These are phyloP conservation scores for Aphelenchoides fujianensis DNA, from an alignment of 1,140 invertebrate genomes.

Conservation along the genomic window DNA sequence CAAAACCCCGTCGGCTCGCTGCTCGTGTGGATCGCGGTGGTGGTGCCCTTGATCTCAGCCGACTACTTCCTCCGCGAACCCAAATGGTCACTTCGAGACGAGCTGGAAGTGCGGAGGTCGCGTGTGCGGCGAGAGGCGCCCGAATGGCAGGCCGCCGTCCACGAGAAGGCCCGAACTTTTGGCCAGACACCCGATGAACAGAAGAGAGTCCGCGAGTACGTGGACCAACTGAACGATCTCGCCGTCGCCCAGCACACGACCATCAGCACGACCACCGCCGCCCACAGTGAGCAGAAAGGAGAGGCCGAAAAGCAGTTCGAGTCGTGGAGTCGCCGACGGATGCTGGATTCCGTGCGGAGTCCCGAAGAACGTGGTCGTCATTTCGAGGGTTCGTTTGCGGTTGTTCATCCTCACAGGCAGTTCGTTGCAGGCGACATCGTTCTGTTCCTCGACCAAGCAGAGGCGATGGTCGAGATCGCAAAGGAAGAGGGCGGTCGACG, in stretches of 20 bases:
- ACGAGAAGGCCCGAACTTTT: conserved; percentile 17
- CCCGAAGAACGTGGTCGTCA: conserved; percentile 57
- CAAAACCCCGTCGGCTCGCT: neutral
- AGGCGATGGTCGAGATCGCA: conserved; percentile 46
- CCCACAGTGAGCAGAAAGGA: too few relatives aligned
- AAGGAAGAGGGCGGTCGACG: conserved; percentile 28
- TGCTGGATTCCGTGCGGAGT: conserved; percentile 20
- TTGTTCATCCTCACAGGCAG: too few relatives aligned
- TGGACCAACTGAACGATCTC: conserved; percentile 23
- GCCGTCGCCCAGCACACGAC: neutral
- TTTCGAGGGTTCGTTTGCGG: conserved; percentile 60
- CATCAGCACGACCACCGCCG: too few relatives aligned
- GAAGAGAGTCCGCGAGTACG: conserved; percentile 19
- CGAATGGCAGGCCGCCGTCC: conserved; percentile 22
- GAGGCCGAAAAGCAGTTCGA: conserved; percentile 15
- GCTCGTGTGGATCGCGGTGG: neutral
- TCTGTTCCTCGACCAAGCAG: conserved; percentile 56
- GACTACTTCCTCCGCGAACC: conserved; percentile 25
- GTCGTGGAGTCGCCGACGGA: conserved; percentile 18
- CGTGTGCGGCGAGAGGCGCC: neutral
- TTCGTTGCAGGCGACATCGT: conserved; percentile 62
- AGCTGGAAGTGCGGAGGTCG: neutral
- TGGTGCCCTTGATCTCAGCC: too few relatives aligned
- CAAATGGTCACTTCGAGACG: neutral
- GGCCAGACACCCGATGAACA: conserved; percentile 24